These are phyloP conservation scores for Drosophila hamatofila DNA, from an alignment of 2,888 invertebrate genomes.

Conservation along the genomic window DNA sequence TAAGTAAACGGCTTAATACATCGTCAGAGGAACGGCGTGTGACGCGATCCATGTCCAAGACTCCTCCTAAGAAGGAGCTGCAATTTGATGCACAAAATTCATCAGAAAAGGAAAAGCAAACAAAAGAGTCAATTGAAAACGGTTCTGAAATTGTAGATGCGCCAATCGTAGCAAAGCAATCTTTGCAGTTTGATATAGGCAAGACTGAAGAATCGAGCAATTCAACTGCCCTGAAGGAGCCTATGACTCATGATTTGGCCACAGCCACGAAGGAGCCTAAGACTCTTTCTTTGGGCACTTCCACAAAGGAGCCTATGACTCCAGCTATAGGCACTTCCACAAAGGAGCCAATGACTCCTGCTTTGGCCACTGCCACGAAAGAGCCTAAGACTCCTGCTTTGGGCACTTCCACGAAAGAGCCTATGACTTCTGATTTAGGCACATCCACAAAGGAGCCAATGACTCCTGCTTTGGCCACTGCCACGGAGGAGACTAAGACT, in stretches of 20 bases:
- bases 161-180: background rate
- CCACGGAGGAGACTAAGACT: background rate
- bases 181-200: background rate
- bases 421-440: too few species aligned
- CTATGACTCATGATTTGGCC: background rate
- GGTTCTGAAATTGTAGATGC: constrained; percentile 1
- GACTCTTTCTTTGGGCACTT: too few species aligned
- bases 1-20: background rate
- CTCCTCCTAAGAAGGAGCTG: constrained; percentile 43
- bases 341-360: background rate
- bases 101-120: constrained; percentile 12
- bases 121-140: background rate
- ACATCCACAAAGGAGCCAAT: background rate
- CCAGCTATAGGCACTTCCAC: too few species aligned
- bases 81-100: constrained; percentile 16
- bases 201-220: background rate
- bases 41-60: constrained; percentile 72
- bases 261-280: too few species aligned
- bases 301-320: background rate
- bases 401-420: background rate
- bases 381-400: too few species aligned
- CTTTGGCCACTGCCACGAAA: background rate
- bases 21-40: constrained; percentile 45
- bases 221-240: background rate
- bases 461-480: too few species aligned